Percentiles rank a stretch among this genome's conserved stretches.
phyloP scores from a whole-genome alignment of 2,888 invertebrate species.

The Ennomos quercinarius region DNA sequence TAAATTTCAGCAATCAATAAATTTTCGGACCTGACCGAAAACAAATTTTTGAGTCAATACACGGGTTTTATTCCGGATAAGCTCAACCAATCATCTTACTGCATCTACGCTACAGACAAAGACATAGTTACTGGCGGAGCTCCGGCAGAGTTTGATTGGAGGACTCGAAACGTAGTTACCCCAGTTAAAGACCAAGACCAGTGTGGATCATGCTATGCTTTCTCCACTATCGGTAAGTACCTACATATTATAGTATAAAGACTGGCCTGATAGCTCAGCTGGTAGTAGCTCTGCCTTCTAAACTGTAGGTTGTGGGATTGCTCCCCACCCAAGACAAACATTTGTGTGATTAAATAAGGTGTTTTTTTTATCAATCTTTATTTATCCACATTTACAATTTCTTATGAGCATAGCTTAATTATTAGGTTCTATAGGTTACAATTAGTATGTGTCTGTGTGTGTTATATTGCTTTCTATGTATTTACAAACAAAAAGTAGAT shows the following conservation, averaged over 20 bases:
- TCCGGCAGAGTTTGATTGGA: conserved; percentile 5
- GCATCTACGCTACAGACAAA: background rate
- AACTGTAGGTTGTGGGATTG: too few relatives aligned
- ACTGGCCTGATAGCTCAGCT: too few relatives aligned
- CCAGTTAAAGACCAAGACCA: conserved; percentile 3
- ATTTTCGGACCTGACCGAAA: background rate
- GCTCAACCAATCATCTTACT: background rate
- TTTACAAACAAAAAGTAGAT: background rate
- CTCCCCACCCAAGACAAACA: too few relatives aligned
- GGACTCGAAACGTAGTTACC: background rate
- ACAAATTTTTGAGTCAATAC: background rate
- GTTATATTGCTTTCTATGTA: too few relatives aligned
- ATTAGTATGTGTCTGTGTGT: too few relatives aligned
- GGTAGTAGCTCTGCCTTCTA: too few relatives aligned
- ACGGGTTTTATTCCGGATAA: background rate
- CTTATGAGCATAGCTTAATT: too few relatives aligned
- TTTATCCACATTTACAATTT: too few relatives aligned
- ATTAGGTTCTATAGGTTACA: too few relatives aligned
- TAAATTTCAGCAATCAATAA: conserved; percentile 5
- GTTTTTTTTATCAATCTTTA: too few relatives aligned
- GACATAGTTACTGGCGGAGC: background rate
- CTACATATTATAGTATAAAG: too few relatives aligned
- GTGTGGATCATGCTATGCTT: conserved; percentile 13
- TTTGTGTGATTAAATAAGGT: too few relatives aligned
- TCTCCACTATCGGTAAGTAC: conserved; percentile 5